Evolutionary conservation across 2,888 invertebrate species (phyloP).

Genomic region (Electrophaes corylata): DNA sequence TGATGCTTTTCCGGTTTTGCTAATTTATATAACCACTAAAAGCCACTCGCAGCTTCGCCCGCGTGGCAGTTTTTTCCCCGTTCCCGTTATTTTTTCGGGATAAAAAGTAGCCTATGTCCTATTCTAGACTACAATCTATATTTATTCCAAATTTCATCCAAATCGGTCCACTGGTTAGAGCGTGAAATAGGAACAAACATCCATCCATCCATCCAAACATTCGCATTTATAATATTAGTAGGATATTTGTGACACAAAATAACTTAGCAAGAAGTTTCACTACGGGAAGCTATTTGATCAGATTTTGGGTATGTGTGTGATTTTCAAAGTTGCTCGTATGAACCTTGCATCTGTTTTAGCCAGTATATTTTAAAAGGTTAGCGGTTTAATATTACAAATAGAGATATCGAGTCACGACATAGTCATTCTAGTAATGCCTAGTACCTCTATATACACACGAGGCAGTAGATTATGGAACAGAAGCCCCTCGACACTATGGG

Average conservation of each 20-base stretch:
- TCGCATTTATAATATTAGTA: too few relatives aligned
- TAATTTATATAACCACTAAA: slow-evolving; percentile 1
- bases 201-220: too few relatives aligned
- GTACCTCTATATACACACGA: slow-evolving; percentile 9
- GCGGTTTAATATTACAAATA: not conserved
- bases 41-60: too few relatives aligned
- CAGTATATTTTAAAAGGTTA: not conserved
- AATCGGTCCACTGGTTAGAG: too few relatives aligned
- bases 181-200: too few relatives aligned
- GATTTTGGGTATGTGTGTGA: too few relatives aligned
- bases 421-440: not conserved
- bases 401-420: not conserved
- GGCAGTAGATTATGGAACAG: slow-evolving; percentile 34
- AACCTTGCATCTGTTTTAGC: not conserved
- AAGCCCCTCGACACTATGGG: slow-evolving; percentile 39
- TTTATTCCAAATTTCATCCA: too few relatives aligned
- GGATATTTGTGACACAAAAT: too few relatives aligned
- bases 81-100: too few relatives aligned
- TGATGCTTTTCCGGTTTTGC: slow-evolving; percentile 36
- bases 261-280: not conserved
- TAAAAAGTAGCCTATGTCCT: too few relatives aligned
- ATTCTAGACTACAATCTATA: too few relatives aligned
- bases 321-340: not conserved
- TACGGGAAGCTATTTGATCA: not conserved
- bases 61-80: too few relatives aligned